A percentile compares a stretch with the other conserved stretches of the same genome.
Evolutionary conservation across 2,888 invertebrate genomes (phyloP).

Genomic region (Ennomos erosarius): DNA sequence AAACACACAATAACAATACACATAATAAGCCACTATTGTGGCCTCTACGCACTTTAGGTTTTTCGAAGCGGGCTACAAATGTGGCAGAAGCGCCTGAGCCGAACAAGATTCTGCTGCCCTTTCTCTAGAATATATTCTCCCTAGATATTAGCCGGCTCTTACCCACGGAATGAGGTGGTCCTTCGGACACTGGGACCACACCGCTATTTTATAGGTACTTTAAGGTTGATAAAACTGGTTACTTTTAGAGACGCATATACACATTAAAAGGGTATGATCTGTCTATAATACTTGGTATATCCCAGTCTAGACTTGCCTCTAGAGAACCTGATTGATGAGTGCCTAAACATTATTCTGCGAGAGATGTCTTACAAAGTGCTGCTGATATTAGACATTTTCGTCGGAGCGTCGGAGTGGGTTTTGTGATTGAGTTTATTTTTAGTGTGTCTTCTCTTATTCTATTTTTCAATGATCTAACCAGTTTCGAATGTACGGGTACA

Average conservation of each 20-base stretch:
- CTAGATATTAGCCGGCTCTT: too few relatives aligned
- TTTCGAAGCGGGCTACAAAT: too few relatives aligned
- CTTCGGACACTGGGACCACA: not conserved
- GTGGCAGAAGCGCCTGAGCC: too few relatives aligned
- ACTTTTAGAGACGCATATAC: not conserved
- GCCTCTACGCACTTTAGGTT: too few relatives aligned
- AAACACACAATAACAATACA: too few relatives aligned
- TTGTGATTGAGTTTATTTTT: conserved; percentile 1
- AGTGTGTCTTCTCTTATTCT: not conserved
- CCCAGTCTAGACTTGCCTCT: conserved; percentile 12
- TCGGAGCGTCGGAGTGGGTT: not conserved
- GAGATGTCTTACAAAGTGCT: conserved; percentile 19
- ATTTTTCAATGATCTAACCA: too few relatives aligned
- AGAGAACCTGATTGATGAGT: conserved; percentile 22
- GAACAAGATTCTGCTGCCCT: too few relatives aligned
- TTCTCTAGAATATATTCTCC: too few relatives aligned
- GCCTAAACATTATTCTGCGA: conserved; percentile 11
- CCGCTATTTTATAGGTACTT: not conserved
- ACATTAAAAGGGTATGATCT: conserved; percentile 10
- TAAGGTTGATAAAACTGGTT: not conserved
- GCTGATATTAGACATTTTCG: conserved; percentile 14
- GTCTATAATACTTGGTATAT: conserved; percentile 8
- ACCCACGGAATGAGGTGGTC: too few relatives aligned
- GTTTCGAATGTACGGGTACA: too few relatives aligned
- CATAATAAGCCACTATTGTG: too few relatives aligned